These are phyloP conservation scores for Eunapius fragilis DNA, from an alignment of 37 sponge, comb jelly and placozoan genomes.

Conservation along the genomic window DNA sequence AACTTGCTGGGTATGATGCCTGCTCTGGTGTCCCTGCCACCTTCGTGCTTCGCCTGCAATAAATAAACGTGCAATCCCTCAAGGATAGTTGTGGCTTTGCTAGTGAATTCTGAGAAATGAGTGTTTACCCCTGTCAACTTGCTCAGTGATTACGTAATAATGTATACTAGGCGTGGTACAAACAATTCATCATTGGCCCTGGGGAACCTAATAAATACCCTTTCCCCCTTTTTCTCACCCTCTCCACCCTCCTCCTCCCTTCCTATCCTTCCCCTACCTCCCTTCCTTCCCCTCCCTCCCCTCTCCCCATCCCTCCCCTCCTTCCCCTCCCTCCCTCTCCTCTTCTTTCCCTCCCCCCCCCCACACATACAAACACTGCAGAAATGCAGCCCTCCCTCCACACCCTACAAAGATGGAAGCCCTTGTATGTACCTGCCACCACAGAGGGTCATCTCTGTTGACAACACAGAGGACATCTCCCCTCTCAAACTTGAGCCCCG, in stretches of 20 bases:
- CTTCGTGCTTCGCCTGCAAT: constrained; percentile 32
- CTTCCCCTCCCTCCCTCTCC: too few relatives aligned
- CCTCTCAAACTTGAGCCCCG: constrained; percentile 63
- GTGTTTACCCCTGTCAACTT: neutral
- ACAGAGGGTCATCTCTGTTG: constrained; percentile 76
- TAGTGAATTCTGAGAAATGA: neutral
- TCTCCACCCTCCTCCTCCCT: too few relatives aligned
- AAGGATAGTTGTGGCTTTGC: neutral
- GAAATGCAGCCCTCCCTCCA: neutral
- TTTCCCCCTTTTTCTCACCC: too few relatives aligned
- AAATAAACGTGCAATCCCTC: neutral
- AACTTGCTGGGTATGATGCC: constrained; percentile 72
- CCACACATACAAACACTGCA: neutral
- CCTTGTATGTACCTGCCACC: constrained; percentile 77
- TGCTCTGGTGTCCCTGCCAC: constrained; percentile 12
- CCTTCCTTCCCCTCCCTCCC: too few relatives aligned
- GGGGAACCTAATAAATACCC: neutral
- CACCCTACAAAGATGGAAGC: neutral
- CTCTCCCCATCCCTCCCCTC: too few relatives aligned
- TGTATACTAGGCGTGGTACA: neutral
- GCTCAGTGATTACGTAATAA: neutral
- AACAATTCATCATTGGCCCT: neutral
- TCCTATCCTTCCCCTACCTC: too few relatives aligned
- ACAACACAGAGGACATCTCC: constrained; percentile 70
- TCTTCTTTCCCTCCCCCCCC: too few relatives aligned